Percentiles rank a stretch among this genome's conserved stretches.
Evolutionary conservation across 2,888 invertebrate species (phyloP).

Genomic region (Hedya salicella): DNA sequence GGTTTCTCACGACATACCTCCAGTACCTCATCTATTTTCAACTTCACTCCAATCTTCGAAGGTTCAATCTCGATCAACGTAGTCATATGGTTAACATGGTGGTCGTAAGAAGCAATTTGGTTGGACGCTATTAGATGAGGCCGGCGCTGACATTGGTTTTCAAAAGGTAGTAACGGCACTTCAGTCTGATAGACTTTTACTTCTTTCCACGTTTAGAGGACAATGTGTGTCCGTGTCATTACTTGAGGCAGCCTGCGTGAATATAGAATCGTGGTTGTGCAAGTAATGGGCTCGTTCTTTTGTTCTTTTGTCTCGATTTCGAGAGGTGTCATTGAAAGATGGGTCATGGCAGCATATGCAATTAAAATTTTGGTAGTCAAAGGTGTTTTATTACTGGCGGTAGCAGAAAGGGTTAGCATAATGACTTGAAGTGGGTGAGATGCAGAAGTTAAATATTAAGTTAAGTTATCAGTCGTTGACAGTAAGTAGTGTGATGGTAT

Average conservation of each 20-base stretch:
- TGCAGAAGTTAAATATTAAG: background rate
- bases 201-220: constrained; percentile 25
- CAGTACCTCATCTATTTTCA: constrained; percentile 27
- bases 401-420: background rate
- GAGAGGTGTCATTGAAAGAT: constrained; percentile 77
- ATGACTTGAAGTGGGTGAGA: background rate
- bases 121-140: constrained; percentile 65
- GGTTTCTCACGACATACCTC: constrained; percentile 61
- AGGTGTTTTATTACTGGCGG: constrained; percentile 18
- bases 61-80: constrained; percentile 42
- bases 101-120: constrained; percentile 63
- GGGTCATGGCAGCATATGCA: constrained; percentile 68
- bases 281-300: constrained; percentile 72
- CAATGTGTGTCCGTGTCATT: constrained; percentile 62
- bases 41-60: constrained; percentile 45
- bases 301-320: constrained; percentile 78
- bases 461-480: too few relatives aligned
- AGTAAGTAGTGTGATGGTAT: too few relatives aligned
- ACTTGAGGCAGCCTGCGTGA: constrained; percentile 70
- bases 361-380: constrained; percentile 33
- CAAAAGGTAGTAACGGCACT: background rate
- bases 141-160: background rate
- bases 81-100: constrained; percentile 41
- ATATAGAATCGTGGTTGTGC: constrained; percentile 69
- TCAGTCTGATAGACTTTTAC: background rate